phyloP scores from a whole-genome alignment of 1,140 invertebrate genomes.

The Neomicropteryx cornuta region DNA sequence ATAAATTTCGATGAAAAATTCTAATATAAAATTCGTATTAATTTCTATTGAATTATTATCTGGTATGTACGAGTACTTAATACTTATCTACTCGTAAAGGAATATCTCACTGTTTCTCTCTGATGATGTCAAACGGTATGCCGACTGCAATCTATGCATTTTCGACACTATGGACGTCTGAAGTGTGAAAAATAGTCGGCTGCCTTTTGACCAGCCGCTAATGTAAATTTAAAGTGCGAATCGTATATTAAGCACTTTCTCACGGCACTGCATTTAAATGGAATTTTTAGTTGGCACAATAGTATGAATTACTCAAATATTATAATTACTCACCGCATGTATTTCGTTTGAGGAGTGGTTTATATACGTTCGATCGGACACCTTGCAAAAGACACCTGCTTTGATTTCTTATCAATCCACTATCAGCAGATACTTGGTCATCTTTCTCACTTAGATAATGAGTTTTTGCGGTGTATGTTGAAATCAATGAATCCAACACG shows the following conservation, averaged over 20 bases:
- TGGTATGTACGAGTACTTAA: too few relatives aligned
- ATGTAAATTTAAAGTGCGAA: too few relatives aligned
- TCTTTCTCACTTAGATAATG: constrained; percentile 12
- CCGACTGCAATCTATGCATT: too few relatives aligned
- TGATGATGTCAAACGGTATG: too few relatives aligned
- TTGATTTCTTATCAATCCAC: constrained; percentile 29
- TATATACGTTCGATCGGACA: constrained; percentile 55
- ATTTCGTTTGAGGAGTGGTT: constrained; percentile 57
- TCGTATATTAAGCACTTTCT: too few relatives aligned
- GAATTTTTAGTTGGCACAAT: neutral
- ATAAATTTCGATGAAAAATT: constrained; percentile 7
- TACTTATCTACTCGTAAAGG: too few relatives aligned
- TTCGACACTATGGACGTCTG: too few relatives aligned
- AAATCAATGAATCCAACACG: constrained; percentile 51
- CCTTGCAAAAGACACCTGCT: constrained; percentile 54
- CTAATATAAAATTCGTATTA: constrained; percentile 3
- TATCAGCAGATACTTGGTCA: constrained; percentile 12
- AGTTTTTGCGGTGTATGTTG: constrained; percentile 14
- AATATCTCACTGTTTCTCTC: too few relatives aligned
- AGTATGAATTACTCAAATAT: neutral
- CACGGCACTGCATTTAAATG: too few relatives aligned
- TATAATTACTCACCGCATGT: constrained; percentile 56
- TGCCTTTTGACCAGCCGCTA: too few relatives aligned
- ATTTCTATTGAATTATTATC: too few relatives aligned
- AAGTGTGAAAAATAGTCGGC: too few relatives aligned